These are phyloP conservation scores for Actias luna DNA, from an alignment of 2,888 invertebrate species.

Conservation along the genomic window DNA sequence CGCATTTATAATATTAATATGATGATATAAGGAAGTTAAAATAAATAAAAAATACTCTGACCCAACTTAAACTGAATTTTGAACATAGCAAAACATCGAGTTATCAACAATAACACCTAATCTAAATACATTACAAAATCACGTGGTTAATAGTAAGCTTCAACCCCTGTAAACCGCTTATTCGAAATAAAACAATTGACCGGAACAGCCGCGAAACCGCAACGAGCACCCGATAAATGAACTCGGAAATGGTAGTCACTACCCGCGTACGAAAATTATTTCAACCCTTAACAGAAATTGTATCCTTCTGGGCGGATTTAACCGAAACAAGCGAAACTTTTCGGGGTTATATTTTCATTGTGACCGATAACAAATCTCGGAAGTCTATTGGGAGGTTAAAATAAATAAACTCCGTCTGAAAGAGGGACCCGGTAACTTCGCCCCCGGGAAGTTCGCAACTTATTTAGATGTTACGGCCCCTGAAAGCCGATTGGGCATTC, in stretches of 20 bases:
- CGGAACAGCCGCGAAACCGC: not conserved
- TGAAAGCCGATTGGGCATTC: constrained; percentile 20
- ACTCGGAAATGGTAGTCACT: too few relatives aligned
- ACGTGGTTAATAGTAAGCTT: not conserved
- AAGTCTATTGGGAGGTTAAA: constrained; percentile 33
- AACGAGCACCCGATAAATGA: constrained; percentile 1
- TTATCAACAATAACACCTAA: not conserved
- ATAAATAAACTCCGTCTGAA: constrained; percentile 40
- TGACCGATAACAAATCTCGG: constrained; percentile 38
- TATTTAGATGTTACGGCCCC: constrained; percentile 25
- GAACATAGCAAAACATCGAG: too few relatives aligned
- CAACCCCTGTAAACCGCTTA: not conserved
- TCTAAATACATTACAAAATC: not conserved
- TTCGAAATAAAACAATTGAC: not conserved
- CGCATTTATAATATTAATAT: too few relatives aligned
- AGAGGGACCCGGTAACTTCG: constrained; percentile 27
- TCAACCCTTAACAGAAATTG: constrained; percentile 9
- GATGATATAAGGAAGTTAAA: too few relatives aligned
- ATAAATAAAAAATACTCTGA: too few relatives aligned
- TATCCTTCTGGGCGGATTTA: constrained; percentile 4
- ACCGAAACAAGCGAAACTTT: constrained; percentile 31
- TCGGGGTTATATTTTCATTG: constrained; percentile 33
- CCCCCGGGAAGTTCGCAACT: constrained; percentile 27
- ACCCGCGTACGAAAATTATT: constrained; percentile 10
- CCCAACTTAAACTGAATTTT: too few relatives aligned